Conservation (phyloP, 2,797 vertebrate species). For the Eulemur mongoz region DNA sequence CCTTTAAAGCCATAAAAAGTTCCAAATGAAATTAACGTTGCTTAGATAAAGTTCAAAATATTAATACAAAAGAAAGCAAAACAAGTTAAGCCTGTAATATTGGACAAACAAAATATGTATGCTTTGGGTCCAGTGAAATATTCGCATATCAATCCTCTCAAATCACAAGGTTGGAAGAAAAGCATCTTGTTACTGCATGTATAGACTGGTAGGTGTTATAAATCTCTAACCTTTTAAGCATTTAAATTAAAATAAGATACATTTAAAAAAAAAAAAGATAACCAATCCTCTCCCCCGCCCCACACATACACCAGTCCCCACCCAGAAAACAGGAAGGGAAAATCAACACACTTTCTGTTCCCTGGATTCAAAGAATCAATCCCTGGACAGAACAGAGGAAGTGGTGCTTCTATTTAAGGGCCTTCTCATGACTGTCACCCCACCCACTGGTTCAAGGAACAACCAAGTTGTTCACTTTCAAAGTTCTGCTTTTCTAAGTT, state of each 20-base stretch:
- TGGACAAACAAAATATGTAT: background rate
- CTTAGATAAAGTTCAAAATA: background rate
- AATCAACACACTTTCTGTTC: background rate
- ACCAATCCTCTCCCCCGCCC: fast-evolving
- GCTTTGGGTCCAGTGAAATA: background rate
- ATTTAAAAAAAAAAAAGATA: background rate
- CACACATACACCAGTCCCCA: background rate
- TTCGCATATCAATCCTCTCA: background rate
- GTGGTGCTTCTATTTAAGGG: background rate
- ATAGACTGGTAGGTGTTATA: background rate
- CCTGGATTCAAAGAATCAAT: background rate
- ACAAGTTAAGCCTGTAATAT: background rate
- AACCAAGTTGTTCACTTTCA: background rate
- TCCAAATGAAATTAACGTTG: background rate
- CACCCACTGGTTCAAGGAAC: background rate
- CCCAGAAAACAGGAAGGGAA: background rate
- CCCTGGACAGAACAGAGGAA: background rate
- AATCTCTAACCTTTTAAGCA: background rate
- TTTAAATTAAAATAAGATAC: background rate
- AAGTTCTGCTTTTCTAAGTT: constrained; percentile 30
- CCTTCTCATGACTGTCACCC: background rate
- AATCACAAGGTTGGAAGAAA: background rate
- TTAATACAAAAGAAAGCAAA: background rate
- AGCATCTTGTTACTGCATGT: background rate
- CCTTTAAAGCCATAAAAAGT: background rate